These are phyloP conservation scores for Todiramphus chloris DNA, from an alignment of 2,113 vertebrate species.

Conservation along the genomic window DNA sequence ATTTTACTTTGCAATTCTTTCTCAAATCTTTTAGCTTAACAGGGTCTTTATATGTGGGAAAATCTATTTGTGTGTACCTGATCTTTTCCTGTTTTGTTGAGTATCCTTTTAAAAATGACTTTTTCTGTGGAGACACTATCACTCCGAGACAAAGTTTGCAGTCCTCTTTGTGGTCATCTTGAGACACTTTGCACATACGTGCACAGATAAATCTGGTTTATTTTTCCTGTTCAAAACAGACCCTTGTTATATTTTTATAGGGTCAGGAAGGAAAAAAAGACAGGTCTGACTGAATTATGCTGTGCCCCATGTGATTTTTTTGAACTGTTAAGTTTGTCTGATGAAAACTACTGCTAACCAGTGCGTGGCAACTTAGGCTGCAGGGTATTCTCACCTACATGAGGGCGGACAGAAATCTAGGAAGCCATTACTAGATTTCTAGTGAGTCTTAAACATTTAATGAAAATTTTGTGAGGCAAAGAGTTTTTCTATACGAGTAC, in stretches of 20 bases:
- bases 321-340: neutral
- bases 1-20: neutral
- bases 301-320: neutral
- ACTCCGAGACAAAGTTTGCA: neutral
- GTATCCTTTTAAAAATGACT: neutral
- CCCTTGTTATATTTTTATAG: neutral
- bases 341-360: neutral
- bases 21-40: neutral
- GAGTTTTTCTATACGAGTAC: neutral
- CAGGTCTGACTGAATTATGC: neutral
- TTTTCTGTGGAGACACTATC: neutral
- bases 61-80: fast-evolving
- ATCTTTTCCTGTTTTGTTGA: neutral
- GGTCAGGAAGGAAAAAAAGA: neutral
- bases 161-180: neutral
- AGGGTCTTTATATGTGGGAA: neutral
- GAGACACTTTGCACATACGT: neutral
- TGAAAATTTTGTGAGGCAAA: neutral
- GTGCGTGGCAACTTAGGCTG: neutral
- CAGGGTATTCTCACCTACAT: neutral
- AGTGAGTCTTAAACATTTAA: neutral
- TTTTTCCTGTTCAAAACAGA: neutral
- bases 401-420: neutral
- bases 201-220: neutral
- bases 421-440: neutral